phyloP scores from a whole-genome alignment of 2,888 invertebrate species.

The Anthoptus insignis region DNA sequence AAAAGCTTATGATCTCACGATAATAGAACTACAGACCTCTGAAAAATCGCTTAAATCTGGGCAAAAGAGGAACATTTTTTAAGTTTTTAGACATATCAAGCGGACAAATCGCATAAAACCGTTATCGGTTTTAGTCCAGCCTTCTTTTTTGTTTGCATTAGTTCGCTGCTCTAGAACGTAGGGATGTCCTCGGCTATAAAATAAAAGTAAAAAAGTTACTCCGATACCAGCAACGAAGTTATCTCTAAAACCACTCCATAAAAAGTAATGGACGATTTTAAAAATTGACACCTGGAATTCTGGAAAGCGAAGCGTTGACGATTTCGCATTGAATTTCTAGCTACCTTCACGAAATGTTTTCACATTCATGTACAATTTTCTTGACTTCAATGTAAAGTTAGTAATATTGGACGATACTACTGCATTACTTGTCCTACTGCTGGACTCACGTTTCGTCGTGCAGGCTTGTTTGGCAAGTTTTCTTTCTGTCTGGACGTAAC shows the following conservation, averaged over 20 bases:
- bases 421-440: too few relatives aligned
- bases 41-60: background rate
- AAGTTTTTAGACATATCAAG: constrained; percentile 12
- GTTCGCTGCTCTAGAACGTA: constrained; percentile 12
- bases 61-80: constrained; percentile 7
- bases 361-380: too few relatives aligned
- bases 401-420: too few relatives aligned
- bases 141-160: constrained; percentile 26
- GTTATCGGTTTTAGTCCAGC: constrained; percentile 32
- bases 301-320: background rate
- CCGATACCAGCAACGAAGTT: constrained; percentile 16
- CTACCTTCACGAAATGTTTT: background rate
- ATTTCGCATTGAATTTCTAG: background rate
- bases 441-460: too few relatives aligned
- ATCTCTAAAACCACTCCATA: constrained; percentile 10
- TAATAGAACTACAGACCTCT: too few relatives aligned
- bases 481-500: too few relatives aligned
- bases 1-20: too few relatives aligned
- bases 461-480: too few relatives aligned
- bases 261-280: background rate
- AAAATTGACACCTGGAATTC: constrained; percentile 1
- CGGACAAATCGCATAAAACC: constrained; percentile 27
- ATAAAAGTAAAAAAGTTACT: constrained; percentile 10
- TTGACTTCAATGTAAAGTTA: too few relatives aligned
- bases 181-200: constrained; percentile 24